Conservation (phyloP, 2,113 vertebrate genomes). For the Podarcis raffonei region DNA sequence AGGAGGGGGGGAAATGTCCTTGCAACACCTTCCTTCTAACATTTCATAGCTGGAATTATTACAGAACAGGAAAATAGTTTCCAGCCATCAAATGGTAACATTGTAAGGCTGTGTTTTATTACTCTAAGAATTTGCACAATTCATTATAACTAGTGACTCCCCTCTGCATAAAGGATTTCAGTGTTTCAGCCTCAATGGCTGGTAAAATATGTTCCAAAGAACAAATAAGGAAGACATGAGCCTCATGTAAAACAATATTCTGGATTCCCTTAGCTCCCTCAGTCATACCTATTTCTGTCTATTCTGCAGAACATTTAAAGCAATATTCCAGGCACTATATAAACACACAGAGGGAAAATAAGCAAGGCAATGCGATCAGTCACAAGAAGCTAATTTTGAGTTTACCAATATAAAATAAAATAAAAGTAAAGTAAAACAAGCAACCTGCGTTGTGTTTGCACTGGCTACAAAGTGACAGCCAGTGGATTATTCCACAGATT, state of each 20-base stretch:
- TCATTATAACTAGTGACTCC: conserved; percentile 58
- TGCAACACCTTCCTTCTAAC: conserved; percentile 56
- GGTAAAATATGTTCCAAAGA: conserved; percentile 73
- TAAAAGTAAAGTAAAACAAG: conserved; percentile 62
- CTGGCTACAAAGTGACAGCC: conserved; percentile 74
- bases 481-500: conserved; percentile 76
- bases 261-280: conserved; percentile 61
- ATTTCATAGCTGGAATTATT: conserved; percentile 68
- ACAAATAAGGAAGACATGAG: conserved; percentile 70
- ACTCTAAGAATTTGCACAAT: conserved; percentile 46
- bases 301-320: conserved; percentile 54
- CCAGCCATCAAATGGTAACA: conserved; percentile 55
- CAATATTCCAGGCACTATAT: conserved; percentile 53
- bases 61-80: conserved; percentile 51
- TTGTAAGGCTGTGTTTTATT: conserved; percentile 57
- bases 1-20: conserved; percentile 25
- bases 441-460: conserved; percentile 54
- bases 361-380: conserved; percentile 54
- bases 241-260: conserved; percentile 58
- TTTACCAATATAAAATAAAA: conserved; percentile 10
- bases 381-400: conserved; percentile 73
- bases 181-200: conserved; percentile 66
- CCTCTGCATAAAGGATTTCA: conserved; percentile 62
- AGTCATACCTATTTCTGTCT: conserved; percentile 44
- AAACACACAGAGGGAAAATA: conserved; percentile 45